Evolutionary conservation across 2,113 vertebrate genomes (phyloP).

Genomic region (Menidia beryllina): DNA sequence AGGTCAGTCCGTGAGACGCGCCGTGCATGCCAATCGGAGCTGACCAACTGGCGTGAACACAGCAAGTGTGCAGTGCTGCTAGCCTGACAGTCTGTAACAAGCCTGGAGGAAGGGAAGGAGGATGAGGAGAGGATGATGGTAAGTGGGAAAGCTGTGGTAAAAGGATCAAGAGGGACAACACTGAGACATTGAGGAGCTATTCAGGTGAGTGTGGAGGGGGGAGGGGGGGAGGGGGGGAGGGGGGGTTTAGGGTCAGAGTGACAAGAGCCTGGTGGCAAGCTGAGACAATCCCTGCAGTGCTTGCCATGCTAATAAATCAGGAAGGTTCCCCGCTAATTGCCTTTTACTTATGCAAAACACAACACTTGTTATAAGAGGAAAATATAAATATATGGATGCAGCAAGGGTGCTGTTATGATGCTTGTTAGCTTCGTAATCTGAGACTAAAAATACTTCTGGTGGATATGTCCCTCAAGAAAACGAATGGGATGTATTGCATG

Average conservation of each 20-base stretch:
- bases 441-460: slow-evolving; percentile 22
- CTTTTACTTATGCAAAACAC: slow-evolving; percentile 39
- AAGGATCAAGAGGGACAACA: slow-evolving; percentile 64
- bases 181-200: slow-evolving; percentile 48
- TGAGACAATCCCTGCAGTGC: slow-evolving; percentile 21
- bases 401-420: slow-evolving; percentile 18
- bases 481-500: slow-evolving; percentile 39
- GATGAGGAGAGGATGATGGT: slow-evolving; percentile 50
- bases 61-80: slow-evolving; percentile 54
- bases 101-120: slow-evolving; percentile 41
- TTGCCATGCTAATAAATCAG: slow-evolving; percentile 53
- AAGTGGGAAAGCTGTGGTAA: slow-evolving; percentile 48
- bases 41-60: slow-evolving; percentile 66
- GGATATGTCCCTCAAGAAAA: slow-evolving; percentile 27
- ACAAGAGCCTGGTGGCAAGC: slow-evolving; percentile 41
- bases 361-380: slow-evolving; percentile 17
- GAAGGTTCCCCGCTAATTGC: slow-evolving; percentile 26
- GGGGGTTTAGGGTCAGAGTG: slow-evolving; percentile 31
- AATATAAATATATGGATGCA: slow-evolving; percentile 15
- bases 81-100: slow-evolving; percentile 66
- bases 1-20: slow-evolving; percentile 69
- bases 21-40: slow-evolving; percentile 78
- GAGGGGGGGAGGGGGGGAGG: slow-evolving; percentile 32
- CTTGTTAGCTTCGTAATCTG: slow-evolving; percentile 32
- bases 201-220: slow-evolving; percentile 55